Base-by-base conservation (phyloP, 2,888 invertebrate species). In the Coleophora deauratella region DNA sequence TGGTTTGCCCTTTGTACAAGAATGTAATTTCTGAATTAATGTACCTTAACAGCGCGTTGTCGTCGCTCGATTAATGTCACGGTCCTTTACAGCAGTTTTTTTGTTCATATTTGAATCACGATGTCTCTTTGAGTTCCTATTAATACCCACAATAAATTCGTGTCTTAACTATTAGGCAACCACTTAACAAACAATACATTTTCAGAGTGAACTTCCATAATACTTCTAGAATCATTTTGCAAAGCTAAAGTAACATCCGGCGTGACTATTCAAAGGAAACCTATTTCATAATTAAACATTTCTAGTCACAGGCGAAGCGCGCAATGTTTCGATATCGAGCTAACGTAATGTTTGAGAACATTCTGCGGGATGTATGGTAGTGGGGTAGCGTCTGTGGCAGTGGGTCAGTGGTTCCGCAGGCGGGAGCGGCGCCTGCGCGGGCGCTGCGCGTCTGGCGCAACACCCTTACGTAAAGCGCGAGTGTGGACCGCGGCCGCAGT, bases 361-460 rank as follows among this genome's bases (percentile, higher is more conserved):
- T 60, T 64, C 59, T 55, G 57, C 55, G 59, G 58, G 56, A 40
- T 44, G 38, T 33, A 43, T 40, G 33, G 21, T 21, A 32, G 45
- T 40, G 52, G 51, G 57, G 52, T 52, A 51, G 61, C 66, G 59
- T 67, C 63, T 69, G 68, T 72, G 81, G 72, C 82, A 82, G 71
- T 82, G 80, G 84, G 84, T 84, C 84, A 82, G 73, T 77, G 73
- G 79, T 76, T 72, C 74, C 75, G 70, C 75, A 75, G 81, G 77
- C 79, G 74, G 64, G 54, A 60, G 59, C 57, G 59, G 6, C 21
- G n/a, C n/a, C n/a, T n/a, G n/a, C n/a, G n/a, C n/a, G n/a, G n/a
- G n/a, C 49, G 54, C 46, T 54, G 49, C 52, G 54, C 41, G 57
- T 66, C 81, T 84, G 79, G 76, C 81, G 84, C 81, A 84, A 84